These are phyloP conservation scores for Zosterops hypoxanthus DNA, from an alignment of 2,113 vertebrate species.

Conservation along the genomic window DNA sequence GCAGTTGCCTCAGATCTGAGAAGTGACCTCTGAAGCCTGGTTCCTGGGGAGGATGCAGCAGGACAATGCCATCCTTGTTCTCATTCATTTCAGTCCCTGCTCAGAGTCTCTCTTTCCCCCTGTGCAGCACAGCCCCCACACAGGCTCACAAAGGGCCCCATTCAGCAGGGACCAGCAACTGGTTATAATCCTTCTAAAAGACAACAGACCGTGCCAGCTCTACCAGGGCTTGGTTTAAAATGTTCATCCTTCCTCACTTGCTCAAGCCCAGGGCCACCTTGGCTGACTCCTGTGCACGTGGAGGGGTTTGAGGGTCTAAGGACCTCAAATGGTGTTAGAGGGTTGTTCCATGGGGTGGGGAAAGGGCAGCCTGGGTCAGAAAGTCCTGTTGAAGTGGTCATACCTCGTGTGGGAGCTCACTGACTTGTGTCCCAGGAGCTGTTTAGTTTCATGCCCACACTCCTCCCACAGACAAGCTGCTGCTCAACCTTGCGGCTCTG, in stretches of 20 bases:
- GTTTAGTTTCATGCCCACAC: not conserved
- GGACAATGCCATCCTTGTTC: slow-evolving; percentile 38
- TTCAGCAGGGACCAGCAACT: slow-evolving; percentile 29
- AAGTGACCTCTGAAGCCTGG: not conserved
- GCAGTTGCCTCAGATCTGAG: not conserved
- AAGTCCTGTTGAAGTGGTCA: not conserved
- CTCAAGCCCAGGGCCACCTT: not conserved
- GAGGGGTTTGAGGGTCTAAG: not conserved
- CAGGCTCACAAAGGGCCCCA: slow-evolving; percentile 12
- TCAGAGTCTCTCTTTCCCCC: not conserved
- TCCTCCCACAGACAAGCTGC: slow-evolving; percentile 18
- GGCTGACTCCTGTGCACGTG: not conserved
- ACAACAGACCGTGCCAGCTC: slow-evolving; percentile 36
- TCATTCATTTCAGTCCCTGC: not conserved
- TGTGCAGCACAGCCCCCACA: not conserved
- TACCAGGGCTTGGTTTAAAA: not conserved
- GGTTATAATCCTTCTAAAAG: not conserved
- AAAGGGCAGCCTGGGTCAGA: not conserved
- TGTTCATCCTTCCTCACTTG: not conserved
- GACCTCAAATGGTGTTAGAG: not conserved
- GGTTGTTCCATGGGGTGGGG: not conserved
- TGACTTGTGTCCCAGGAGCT: not conserved
- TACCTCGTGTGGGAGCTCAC: not conserved
- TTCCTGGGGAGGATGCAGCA: not conserved
- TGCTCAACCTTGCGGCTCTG: not conserved